Base-by-base conservation (phyloP, 2,797 vertebrate genomes). In the Brachymystax lenok region DNA sequence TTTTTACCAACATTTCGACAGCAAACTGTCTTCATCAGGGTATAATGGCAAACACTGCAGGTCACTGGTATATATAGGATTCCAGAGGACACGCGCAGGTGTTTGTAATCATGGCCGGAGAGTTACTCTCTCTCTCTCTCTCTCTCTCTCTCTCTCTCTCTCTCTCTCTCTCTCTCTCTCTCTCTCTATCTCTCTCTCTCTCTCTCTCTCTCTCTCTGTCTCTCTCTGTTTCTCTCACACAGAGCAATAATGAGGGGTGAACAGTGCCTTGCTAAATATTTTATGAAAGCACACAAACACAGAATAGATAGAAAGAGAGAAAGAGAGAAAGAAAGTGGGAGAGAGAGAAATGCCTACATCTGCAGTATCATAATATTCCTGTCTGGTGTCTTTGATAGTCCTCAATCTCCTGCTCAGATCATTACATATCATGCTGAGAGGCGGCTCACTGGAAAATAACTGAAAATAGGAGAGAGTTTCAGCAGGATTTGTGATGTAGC, bases 341-440 rank as follows among this genome's bases (percentile, higher is more conserved):
- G 12, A 40, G 35, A 40, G 7, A 40, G 40, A n/a, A 30, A 33
- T 12, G 33, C 30, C 28, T 19, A 63, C 21, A 63, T 63, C 10
- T 21, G 59, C 59, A 63, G 59, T 27, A 24, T 61, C n/a, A 21
- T 8, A 61, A 1, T 17, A 24, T 61, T 61, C 59, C n/a, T 61
- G 7, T 61, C n/a, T 21, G n/a, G 56, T 61, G 56, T 24, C 56
- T 61, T 61, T 61, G 21, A 61, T 24, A 0, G 21, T 61, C 59
- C 59, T 63, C 59, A 63, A 27, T 63, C 24, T 63, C 59, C 59
- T 63, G 21, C 59, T 63, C 59, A 63, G 21, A 63, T 63, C 59
- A 63, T 63, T 63, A 63, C 0, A 19, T 59, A 2, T 59, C 59
- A 63, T 63, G 59, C 59, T 63, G 59, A 63, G 59, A 10, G 10